A percentile compares a stretch with the other conserved stretches of the same genome.
Evolutionary conservation across 2,113 vertebrate species (phyloP).

Genomic region (Melanerpes formicivorus): DNA sequence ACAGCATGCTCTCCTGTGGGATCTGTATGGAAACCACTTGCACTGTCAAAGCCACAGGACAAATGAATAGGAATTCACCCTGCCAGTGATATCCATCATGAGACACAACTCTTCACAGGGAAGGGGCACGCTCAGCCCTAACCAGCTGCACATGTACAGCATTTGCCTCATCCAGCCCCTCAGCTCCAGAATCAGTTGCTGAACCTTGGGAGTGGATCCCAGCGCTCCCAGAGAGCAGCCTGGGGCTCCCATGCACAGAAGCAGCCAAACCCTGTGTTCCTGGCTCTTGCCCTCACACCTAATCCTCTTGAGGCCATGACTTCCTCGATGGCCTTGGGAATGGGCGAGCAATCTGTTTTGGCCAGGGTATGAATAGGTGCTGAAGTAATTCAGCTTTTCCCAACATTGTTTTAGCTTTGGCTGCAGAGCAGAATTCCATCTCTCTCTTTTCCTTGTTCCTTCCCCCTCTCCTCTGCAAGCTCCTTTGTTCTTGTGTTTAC

Average conservation of each 20-base stretch:
- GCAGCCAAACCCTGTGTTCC: neutral
- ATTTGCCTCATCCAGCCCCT: slow-evolving; percentile 12
- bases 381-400: slow-evolving; percentile 16
- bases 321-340: neutral
- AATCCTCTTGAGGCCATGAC: neutral
- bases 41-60: neutral
- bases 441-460: slow-evolving; percentile 43
- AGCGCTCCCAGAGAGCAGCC: rapidly evolving
- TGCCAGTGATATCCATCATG: slow-evolving; percentile 33
- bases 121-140: slow-evolving; percentile 36
- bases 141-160: slow-evolving; percentile 53
- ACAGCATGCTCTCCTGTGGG: neutral
- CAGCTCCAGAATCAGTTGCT: neutral
- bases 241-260: neutral
- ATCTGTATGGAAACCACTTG: slow-evolving; percentile 5
- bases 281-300: neutral
- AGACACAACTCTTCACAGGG: neutral
- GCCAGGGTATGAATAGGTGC: neutral
- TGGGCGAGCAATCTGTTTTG: neutral
- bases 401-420: slow-evolving; percentile 42
- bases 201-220: neutral
- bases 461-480: slow-evolving; percentile 42
- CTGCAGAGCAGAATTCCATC: slow-evolving; percentile 1
- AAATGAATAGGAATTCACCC: slow-evolving; percentile 41
- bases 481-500: slow-evolving; percentile 69